Evolutionary conservation across 2,888 invertebrate species (phyloP), one percentile per base, ranked within the genome.

Genomic region (Pyrrhia umbra): DNA sequence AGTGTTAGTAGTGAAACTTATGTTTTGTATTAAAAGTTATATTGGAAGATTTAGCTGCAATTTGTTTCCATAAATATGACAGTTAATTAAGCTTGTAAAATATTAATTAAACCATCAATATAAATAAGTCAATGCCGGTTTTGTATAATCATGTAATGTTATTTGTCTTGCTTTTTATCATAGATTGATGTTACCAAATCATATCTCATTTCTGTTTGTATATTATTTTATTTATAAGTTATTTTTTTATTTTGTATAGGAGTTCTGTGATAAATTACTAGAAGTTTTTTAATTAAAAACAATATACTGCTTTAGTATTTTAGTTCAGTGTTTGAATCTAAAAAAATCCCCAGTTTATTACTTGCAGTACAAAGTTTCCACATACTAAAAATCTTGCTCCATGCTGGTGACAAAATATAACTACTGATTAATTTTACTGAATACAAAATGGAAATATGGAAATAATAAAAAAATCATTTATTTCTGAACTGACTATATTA

Each of bases 291-390:
- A 15, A 18, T 21, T 34, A 13, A 37, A 6, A 6, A 23, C n/a
- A 61, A 61, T 61, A 70, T 8, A 18, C 23, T 49, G 8, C 43
- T 70, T 43, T 3, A 61, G 27, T 66, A 43, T 49, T 9, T 23
- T 61, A 49, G 25, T 49, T 40, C n/a, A 27, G 43, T 69, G 61
- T 66, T 66, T 70, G 34, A 66, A 43, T 66, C 18, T n/a, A 61
- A 49, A 9, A 58, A 46, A 21, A 34, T 61, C 21, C 43, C 42
- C 9, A 20, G 27, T 34, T 30, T 50, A n/a, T 58, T 23, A 27
- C 9, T 27, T 25, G 2, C 60, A 9, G 1, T 27, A 21, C 13
- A 9, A 15, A 3, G 2, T n/a, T n/a, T n/a, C n/a, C 15, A 6
- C 0, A 20, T 15, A 9, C 25, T 25, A 5, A 15, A 40, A 34